These are phyloP conservation scores for Opisthocomus hoazin DNA, from an alignment of 2,113 vertebrate genomes.

Conservation along the genomic window DNA sequence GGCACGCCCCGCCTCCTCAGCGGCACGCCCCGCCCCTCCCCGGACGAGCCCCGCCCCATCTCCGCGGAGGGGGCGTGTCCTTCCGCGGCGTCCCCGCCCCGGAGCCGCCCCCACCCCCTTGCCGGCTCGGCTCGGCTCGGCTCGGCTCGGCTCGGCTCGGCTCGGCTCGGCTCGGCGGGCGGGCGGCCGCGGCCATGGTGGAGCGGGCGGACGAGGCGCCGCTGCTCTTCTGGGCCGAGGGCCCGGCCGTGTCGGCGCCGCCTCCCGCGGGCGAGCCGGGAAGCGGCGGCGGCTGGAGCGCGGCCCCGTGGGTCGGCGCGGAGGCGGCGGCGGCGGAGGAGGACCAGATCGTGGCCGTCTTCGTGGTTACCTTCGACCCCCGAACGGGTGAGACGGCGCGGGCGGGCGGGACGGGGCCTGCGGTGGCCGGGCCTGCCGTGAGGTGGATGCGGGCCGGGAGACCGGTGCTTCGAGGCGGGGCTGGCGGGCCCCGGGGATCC, in stretches of 20 bases:
- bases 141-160: neutral
- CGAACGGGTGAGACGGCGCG: constrained; percentile 83
- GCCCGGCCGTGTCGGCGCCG: constrained; percentile 75
- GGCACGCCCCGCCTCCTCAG: neutral
- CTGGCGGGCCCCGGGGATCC: neutral
- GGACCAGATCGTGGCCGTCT: constrained; percentile 92
- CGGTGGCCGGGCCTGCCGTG: neutral
- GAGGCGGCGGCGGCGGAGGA: constrained; percentile 82
- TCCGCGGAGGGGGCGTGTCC: neutral
- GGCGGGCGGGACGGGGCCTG: neutral
- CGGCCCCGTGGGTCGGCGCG: constrained; percentile 22
- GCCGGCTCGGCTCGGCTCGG: neutral
- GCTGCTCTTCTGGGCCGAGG: constrained; percentile 91
- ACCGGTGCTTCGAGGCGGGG: neutral
- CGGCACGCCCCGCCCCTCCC: neutral
- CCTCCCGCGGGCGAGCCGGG: constrained; percentile 44
- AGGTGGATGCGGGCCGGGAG: neutral
- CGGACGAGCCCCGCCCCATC: neutral
- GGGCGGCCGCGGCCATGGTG: constrained; percentile 73
- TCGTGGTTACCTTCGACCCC: constrained; percentile 93
- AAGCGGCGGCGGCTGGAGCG: neutral
- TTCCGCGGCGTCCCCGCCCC: neutral
- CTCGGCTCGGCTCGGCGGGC: neutral
- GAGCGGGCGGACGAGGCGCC: constrained; percentile 89
- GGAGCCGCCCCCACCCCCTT: constrained; percentile 4